Conservation (phyloP, 2,113 vertebrate genomes). For the Pangasianodon gigas region DNA sequence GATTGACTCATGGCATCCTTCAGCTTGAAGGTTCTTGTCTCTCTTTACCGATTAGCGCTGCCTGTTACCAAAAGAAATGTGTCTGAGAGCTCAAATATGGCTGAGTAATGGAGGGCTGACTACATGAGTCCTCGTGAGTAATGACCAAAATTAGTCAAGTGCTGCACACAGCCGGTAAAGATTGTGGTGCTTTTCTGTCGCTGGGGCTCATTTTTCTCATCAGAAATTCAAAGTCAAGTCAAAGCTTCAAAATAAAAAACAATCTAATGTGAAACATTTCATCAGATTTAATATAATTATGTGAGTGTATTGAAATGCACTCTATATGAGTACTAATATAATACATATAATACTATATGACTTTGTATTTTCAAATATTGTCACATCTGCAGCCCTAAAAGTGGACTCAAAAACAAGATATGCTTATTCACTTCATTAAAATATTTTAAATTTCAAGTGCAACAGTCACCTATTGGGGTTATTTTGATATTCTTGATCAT, state of each 20-base stretch:
- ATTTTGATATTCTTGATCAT: background rate
- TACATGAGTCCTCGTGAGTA: conserved; percentile 42
- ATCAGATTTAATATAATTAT: background rate
- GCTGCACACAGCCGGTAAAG: conserved; percentile 5
- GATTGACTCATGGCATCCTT: conserved; percentile 35
- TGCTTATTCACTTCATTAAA: background rate
- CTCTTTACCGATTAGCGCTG: conserved; percentile 37
- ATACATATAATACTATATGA: too few relatives aligned
- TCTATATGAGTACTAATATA: too few relatives aligned
- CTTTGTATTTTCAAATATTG: background rate
- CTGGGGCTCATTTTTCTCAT: background rate
- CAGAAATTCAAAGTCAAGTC: background rate
- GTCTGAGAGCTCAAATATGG: conserved; percentile 20
- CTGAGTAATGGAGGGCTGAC: conserved; percentile 39
- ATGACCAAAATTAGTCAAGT: conserved; percentile 46
- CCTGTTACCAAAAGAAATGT: conserved; percentile 36
- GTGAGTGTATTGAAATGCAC: background rate
- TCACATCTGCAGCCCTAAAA: background rate
- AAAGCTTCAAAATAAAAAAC: background rate
- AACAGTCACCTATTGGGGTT: background rate
- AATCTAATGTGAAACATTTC: background rate
- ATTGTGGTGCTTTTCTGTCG: background rate
- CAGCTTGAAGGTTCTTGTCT: conserved; percentile 37
- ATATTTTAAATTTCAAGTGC: background rate
- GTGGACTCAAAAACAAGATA: background rate